Evolutionary conservation across 2,113 vertebrate species (phyloP).

Genomic region (Brachyhypopomus gauderio): DNA sequence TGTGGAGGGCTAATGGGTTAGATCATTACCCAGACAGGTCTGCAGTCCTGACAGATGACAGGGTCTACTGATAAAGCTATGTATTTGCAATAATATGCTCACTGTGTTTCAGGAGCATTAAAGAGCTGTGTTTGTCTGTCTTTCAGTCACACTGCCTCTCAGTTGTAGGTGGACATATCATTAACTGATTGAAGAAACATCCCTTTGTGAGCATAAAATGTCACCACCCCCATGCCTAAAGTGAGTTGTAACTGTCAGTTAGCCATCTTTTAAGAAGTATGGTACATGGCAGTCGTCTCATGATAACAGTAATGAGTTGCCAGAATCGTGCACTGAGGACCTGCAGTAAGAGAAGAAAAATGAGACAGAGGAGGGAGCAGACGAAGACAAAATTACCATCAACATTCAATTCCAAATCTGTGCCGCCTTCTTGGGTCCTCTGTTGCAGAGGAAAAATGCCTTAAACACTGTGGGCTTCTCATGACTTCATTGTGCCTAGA

Average conservation of each 20-base stretch:
- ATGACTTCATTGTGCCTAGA: constrained; percentile 58
- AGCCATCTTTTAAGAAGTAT: constrained; percentile 59
- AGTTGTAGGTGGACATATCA: constrained; percentile 38
- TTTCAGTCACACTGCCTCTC: constrained; percentile 11
- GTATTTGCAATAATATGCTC: constrained; percentile 30
- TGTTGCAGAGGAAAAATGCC: background rate
- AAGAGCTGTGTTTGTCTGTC: constrained; percentile 32
- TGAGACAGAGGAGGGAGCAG: constrained; percentile 1
- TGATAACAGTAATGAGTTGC: constrained; percentile 58
- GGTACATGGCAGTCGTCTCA: constrained; percentile 47
- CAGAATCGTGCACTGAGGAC: constrained; percentile 62
- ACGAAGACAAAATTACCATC: constrained; percentile 18
- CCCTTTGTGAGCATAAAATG: constrained; percentile 3
- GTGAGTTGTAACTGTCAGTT: constrained; percentile 59
- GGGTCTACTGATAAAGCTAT: constrained; percentile 12
- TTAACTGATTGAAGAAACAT: constrained; percentile 44
- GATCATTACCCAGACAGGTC: constrained; percentile 35
- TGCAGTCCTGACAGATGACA: constrained; percentile 43
- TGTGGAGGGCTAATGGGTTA: constrained; percentile 52
- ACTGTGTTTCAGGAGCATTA: constrained; percentile 32
- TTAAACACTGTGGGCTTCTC: background rate
- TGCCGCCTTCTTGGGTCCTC: constrained; percentile 26
- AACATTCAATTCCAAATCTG: constrained; percentile 14
- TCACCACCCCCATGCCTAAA: background rate
- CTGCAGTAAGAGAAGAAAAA: constrained; percentile 32